Conservation (phyloP, 2,113 vertebrate species). For the Ceyx cyanopectus region DNA sequence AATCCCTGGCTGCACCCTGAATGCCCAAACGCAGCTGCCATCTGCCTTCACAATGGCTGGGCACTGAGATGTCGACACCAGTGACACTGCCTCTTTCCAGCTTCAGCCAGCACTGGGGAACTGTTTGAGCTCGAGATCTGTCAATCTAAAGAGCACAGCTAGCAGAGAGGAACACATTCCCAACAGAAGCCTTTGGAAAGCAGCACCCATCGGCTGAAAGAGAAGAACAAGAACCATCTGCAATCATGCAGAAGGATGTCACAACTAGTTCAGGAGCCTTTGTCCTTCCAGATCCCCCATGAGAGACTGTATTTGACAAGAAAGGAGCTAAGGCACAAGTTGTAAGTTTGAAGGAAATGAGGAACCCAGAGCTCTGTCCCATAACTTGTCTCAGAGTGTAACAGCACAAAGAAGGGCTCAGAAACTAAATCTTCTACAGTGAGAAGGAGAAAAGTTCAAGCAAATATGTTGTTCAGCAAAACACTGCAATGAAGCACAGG, state of each 20-base stretch:
- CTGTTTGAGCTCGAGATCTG: rapidly evolving
- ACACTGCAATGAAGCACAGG: not conserved
- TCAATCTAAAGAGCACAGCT: not conserved
- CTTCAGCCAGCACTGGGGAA: not conserved
- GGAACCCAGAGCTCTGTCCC: not conserved
- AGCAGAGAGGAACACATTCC: not conserved
- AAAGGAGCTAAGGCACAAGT: not conserved
- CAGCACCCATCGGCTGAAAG: not conserved
- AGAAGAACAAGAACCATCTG: rapidly evolving
- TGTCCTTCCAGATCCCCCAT: not conserved
- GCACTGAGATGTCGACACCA: not conserved
- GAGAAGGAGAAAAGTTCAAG: not conserved
- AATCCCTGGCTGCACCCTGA: not conserved
- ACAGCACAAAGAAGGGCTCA: not conserved
- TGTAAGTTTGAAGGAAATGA: not conserved
- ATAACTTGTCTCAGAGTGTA: not conserved
- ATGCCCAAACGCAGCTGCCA: not conserved
- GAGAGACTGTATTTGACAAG: not conserved
- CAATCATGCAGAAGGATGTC: not conserved
- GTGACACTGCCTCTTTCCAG: not conserved
- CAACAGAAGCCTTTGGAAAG: not conserved
- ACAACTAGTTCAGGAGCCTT: not conserved
- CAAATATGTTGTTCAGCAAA: not conserved
- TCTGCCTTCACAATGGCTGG: not conserved
- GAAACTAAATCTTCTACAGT: not conserved